Percentiles rank a stretch among this genome's conserved stretches.
Conservation (phyloP, 2,888 invertebrate species). For the Hypselothyrea guttata region DNA sequence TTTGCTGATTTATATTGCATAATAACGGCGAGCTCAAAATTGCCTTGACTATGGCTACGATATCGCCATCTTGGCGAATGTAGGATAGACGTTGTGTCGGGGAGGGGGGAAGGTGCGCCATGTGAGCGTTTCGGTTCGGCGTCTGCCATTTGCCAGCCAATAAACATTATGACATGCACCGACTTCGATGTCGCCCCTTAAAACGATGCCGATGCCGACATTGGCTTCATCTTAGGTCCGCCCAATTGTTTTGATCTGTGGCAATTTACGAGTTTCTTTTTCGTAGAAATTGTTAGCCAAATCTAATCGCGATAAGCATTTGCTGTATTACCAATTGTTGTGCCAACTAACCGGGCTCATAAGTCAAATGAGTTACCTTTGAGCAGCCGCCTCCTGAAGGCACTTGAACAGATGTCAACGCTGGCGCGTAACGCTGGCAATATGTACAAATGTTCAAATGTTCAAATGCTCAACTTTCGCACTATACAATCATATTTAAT, state of each 20-base stretch:
- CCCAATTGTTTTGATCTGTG: slow-evolving; percentile 72
- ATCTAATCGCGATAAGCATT: slow-evolving; percentile 62
- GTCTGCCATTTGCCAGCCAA: slow-evolving; percentile 75
- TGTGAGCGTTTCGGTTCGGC: slow-evolving; percentile 24
- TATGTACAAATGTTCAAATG: too few species aligned
- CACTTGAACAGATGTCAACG: slow-evolving; percentile 76
- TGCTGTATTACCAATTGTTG: slow-evolving; percentile 33
- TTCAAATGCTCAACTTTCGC: slow-evolving; percentile 51
- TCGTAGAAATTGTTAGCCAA: slow-evolving; percentile 21
- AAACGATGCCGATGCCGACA: slow-evolving; percentile 23
- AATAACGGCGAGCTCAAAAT: slow-evolving; percentile 77
- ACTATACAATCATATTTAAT: slow-evolving; percentile 73
- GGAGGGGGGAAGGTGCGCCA: slow-evolving; percentile 31
- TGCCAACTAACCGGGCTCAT: slow-evolving; percentile 45
- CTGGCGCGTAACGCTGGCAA: slow-evolving; percentile 55
- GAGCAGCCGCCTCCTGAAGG: slow-evolving; percentile 44
- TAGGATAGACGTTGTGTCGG: too few species aligned
- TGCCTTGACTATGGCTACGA: slow-evolving; percentile 47
- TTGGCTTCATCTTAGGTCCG: slow-evolving; percentile 14
- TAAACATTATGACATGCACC: slow-evolving; percentile 69
- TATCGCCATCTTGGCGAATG: slow-evolving; percentile 56
- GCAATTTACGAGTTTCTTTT: slow-evolving; percentile 54
- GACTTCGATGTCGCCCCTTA: slow-evolving; percentile 31
- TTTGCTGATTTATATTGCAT: slow-evolving; percentile 81
- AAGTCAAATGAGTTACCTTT: slow-evolving; percentile 38